Evolutionary conservation across 2,888 invertebrate species (phyloP).

Genomic region (Luperina nickerlii): DNA sequence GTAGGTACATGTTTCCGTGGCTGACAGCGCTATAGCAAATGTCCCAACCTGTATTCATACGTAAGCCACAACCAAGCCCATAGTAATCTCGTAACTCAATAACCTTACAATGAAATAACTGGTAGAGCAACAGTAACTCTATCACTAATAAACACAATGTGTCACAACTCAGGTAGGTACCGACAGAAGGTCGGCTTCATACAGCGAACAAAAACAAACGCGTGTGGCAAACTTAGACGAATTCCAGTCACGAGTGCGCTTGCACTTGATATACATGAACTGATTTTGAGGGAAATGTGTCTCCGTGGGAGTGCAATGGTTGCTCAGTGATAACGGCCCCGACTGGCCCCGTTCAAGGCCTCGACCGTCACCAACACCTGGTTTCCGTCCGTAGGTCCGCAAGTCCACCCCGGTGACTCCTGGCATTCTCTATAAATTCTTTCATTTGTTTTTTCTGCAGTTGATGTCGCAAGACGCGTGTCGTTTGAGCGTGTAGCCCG

Average conservation of each 20-base stretch:
- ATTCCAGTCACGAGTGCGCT: too few relatives aligned
- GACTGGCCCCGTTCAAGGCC: not conserved
- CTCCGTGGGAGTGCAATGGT: not conserved
- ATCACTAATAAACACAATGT: slow-evolving; percentile 40
- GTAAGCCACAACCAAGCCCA: not conserved
- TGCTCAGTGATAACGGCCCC: not conserved
- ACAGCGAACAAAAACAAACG: not conserved
- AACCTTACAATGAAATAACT: slow-evolving; percentile 43
- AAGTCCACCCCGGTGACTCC: not conserved
- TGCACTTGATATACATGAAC: not conserved
- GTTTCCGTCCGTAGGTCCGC: not conserved
- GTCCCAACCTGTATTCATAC: not conserved
- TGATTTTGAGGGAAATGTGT: not conserved
- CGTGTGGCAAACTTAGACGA: not conserved
- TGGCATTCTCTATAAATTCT: not conserved
- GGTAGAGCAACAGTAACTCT: slow-evolving; percentile 30
- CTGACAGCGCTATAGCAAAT: not conserved
- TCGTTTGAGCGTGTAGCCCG: not conserved
- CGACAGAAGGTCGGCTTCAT: not conserved
- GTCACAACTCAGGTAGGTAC: not conserved
- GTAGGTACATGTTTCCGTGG: not conserved
- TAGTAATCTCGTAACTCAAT: slow-evolving; percentile 36
- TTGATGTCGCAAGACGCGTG: not conserved
- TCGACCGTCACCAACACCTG: not conserved
- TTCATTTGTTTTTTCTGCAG: not conserved